phyloP scores from a whole-genome alignment of 1,140 invertebrate genomes.

The Micrasema minimum region DNA sequence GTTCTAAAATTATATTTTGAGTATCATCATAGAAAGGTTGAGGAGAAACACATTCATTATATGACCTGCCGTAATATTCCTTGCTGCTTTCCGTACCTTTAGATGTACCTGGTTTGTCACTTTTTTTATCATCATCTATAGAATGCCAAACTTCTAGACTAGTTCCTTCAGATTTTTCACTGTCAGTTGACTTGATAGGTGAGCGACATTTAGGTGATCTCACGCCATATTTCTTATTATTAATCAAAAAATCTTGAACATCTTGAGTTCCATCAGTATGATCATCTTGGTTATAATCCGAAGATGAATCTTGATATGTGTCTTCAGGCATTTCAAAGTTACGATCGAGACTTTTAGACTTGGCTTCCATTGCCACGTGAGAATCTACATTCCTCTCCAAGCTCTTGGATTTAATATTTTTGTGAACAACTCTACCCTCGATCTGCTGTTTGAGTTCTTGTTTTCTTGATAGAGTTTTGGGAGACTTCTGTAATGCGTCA shows the following conservation, averaged over 20 bases:
- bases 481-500: slow-evolving; percentile 67
- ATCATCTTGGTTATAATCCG: slow-evolving; percentile 65
- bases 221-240: slow-evolving; percentile 51
- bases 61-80: slow-evolving; percentile 41
- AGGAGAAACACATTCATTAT: slow-evolving; percentile 48
- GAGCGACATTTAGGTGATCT: slow-evolving; percentile 49
- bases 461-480: slow-evolving; percentile 69
- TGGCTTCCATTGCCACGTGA: slow-evolving; percentile 67
- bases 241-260: slow-evolving; percentile 50
- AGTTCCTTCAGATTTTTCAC: slow-evolving; percentile 56
- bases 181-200: slow-evolving; percentile 52
- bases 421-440: slow-evolving; percentile 70
- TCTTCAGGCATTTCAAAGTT: slow-evolving; percentile 63
- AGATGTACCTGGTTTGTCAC: slow-evolving; percentile 38
- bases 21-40: slow-evolving; percentile 60
- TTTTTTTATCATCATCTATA: slow-evolving; percentile 55
- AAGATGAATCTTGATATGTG: slow-evolving; percentile 50
- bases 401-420: slow-evolving; percentile 69
- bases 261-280: slow-evolving; percentile 55
- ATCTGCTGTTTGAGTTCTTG: slow-evolving; percentile 72
- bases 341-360: slow-evolving; percentile 71
- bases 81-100: slow-evolving; percentile 22
- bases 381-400: slow-evolving; percentile 66
- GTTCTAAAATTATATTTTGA: slow-evolving; percentile 70
- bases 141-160: slow-evolving; percentile 64